These are phyloP conservation scores for Panagrolaimus sp. DNA, from an alignment of 1,140 invertebrate species.

Conservation along the genomic window DNA sequence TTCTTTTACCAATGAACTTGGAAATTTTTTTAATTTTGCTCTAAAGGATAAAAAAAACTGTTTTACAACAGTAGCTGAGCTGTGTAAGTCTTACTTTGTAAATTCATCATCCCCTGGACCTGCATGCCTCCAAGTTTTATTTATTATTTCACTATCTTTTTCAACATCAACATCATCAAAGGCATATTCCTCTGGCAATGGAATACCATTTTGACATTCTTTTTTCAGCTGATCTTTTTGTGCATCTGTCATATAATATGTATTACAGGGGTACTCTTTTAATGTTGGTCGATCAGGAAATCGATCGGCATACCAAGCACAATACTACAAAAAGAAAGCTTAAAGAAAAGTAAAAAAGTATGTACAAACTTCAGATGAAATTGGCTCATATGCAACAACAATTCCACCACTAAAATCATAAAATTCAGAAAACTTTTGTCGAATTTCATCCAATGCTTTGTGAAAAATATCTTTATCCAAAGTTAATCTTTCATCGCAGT, in stretches of 20 bases:
- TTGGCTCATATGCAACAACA: neutral
- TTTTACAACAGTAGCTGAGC: too few relatives aligned
- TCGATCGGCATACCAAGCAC: neutral
- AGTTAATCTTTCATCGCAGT: neutral
- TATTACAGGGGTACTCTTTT: neutral
- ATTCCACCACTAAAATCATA: neutral
- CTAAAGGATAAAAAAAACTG: neutral
- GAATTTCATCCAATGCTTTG: neutral
- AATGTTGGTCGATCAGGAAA: neutral
- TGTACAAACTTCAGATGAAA: neutral
- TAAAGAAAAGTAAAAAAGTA: neutral
- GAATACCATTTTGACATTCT: neutral
- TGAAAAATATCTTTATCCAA: neutral
- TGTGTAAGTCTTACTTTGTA: neutral
- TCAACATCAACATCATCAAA: neutral
- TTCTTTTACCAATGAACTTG: neutral
- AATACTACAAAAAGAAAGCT: neutral
- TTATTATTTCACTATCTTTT: neutral
- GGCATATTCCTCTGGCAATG: neutral
- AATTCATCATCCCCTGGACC: neutral
- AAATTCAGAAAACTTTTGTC: neutral
- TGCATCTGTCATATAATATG: neutral
- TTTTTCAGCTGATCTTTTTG: neutral
- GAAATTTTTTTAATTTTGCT: constrained; percentile 1
- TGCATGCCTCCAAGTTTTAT: constrained; percentile 4